Conservation (phyloP, 2,797 vertebrate species). For the Balearica regulorum region DNA sequence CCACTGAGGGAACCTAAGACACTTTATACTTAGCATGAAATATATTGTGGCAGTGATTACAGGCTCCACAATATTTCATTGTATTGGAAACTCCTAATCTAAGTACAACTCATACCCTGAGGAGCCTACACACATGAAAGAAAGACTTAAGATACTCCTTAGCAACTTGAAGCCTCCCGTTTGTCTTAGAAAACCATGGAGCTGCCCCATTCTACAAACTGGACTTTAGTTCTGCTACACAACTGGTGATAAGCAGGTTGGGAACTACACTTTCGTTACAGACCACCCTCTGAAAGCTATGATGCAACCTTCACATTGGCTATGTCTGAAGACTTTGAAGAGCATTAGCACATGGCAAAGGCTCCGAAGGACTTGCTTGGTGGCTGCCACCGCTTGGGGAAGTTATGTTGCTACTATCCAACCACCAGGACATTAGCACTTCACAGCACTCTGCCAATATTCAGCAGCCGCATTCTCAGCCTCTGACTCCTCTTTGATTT, state of each 20-base stretch:
- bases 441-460: background rate
- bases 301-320: background rate
- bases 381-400: fast-evolving
- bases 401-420: background rate
- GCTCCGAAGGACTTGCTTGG: background rate
- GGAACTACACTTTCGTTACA: background rate
- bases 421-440: background rate
- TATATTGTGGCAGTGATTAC: background rate
- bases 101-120: background rate
- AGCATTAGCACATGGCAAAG: background rate
- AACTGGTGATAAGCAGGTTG: background rate
- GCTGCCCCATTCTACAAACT: background rate
- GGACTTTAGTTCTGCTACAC: background rate
- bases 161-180: background rate
- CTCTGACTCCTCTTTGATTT: background rate
- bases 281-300: background rate
- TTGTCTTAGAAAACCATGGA: background rate
- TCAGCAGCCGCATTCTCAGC: background rate
- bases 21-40: background rate
- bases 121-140: background rate
- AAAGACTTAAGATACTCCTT: background rate
- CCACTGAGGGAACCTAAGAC: background rate
- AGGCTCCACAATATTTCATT: background rate
- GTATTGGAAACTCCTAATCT: background rate
- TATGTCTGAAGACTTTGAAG: background rate